Percentiles rank a stretch among this genome's conserved stretches.
These are phyloP conservation scores for Drosophila kuntzei DNA, from an alignment of 2,888 invertebrate genomes.

Conservation along the genomic window DNA sequence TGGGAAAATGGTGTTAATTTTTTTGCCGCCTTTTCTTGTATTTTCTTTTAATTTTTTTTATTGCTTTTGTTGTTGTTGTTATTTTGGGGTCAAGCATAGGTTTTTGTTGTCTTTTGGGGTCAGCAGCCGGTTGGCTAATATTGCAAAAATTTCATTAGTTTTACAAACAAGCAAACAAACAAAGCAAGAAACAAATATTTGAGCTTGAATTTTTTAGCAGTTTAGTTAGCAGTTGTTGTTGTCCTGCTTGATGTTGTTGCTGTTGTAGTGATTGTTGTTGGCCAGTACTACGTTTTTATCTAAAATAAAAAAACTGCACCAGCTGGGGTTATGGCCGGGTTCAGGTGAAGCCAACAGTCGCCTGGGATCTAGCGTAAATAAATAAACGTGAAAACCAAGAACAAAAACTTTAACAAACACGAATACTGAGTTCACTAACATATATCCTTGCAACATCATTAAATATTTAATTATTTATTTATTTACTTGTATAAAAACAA, in stretches of 20 bases:
- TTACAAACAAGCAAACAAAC: slow-evolving; percentile 79
- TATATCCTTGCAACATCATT: background rate
- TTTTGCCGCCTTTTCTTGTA: slow-evolving; percentile 50
- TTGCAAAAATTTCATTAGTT: slow-evolving; percentile 80
- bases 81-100: slow-evolving; percentile 52
- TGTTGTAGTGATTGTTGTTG: slow-evolving; percentile 31
- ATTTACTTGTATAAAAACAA: background rate
- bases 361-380: slow-evolving; percentile 70
- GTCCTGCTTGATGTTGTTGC: slow-evolving; percentile 22
- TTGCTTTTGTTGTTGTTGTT: slow-evolving; percentile 29
- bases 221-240: slow-evolving; percentile 63
- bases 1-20: slow-evolving; percentile 68
- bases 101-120: slow-evolving; percentile 60
- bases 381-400: slow-evolving; percentile 56
- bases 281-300: slow-evolving; percentile 53
- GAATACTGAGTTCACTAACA: slow-evolving; percentile 42
- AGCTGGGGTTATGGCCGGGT: slow-evolving; percentile 71
- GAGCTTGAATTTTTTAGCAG: slow-evolving; percentile 79
- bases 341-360: slow-evolving; percentile 65
- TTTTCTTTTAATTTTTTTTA: slow-evolving; percentile 59
- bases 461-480: background rate
- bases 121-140: slow-evolving; percentile 73
- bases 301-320: slow-evolving; percentile 56
- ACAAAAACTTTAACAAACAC: slow-evolving; percentile 18
- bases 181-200: slow-evolving; percentile 78